Base-by-base conservation (phyloP, 2,888 invertebrate genomes). In the Dolichopus griseipennis region DNA sequence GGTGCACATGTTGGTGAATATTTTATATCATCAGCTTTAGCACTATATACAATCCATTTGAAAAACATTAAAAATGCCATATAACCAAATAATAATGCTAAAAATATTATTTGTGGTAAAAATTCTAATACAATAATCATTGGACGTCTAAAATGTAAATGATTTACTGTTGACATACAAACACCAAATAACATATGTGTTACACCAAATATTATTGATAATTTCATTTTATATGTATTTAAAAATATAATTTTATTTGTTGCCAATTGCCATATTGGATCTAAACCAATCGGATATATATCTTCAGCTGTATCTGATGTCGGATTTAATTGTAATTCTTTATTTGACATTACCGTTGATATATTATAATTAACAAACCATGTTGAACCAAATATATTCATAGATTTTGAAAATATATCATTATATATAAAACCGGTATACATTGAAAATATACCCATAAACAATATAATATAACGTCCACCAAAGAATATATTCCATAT, bases 371-470 rank as follows among this genome's bases (percentile, higher is more conserved):
- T 83, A 65, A 84, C 83, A 9, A 77, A 76, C 97, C 97, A 98
- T 67, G 90, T 85, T 0, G 95, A 92, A 0, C 95, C 94, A 82
- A 98, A 98, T 63, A 98, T 85, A 79, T 97, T 98, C 73, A 97
- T 79, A 1, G 96, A 93, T 79, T 97, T 97, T 43, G 97, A 95
- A 84, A 97, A 99, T 61, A 93, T 83, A 80, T 99, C 99, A 82
- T 99, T 99, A 84, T 99, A 99, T 71, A 99, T 90, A n/a, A 97
- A 78, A 0, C 99, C 98, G 4, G 98, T 97, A 84, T 99, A 99
- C 82, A 97, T 90, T 0, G 97, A 97, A 84, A 99, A 99, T 15
- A 93, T 70, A 0, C 97, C 97, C 98, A 99, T 99, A 64, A 99
- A 85, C 9, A 97, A 84, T 67, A 99, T 92, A 71, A 99, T 95